Evolutionary conservation across 2,888 invertebrate genomes (phyloP), one percentile per base, ranked within the genome.

Genomic region (Pheosia tremula): DNA sequence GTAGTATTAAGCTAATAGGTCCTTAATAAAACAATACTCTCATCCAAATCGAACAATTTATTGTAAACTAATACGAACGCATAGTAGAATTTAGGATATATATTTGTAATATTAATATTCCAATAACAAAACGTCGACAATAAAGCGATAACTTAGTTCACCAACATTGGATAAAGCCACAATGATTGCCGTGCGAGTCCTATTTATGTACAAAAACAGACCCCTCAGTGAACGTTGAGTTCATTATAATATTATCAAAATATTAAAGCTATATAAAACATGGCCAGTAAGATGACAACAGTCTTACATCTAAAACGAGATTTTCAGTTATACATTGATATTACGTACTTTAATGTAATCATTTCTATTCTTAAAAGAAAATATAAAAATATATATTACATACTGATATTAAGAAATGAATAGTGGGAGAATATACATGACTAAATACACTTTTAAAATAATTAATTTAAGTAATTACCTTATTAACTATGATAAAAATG

Each of bases 61-160:
- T 90, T 92, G 88, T 88, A 89, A 92, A 93, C 89, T 92, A 90
- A 93, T 92, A 90, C 87, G 85, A 93, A 93, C 92, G 90, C 85
- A 92, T 89, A 89, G 90, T 93, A 93, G 87, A 93, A 91, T 93
- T 93, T 92, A 88, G 86, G 90, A 93, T 93, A 92, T 87, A 93
- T 91, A 90, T 90, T 91, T 88, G 84, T 89, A 89, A 90, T 91
- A 88, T 87, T 88, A 88, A 88, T 88, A 86, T 86, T 90, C 87
- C 81, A 78, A 89, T 91, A 92, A 92, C 92, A 91, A 84, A 93
- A 92, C 91, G 88, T 89, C 83, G 86, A 78, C 86, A 87, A 84
- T 86, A 87, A 92, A 92, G 92, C 91, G 81, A 82, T 90, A 91
- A 92, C 88, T 87, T 84, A 87, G 83, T 88, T 87, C 78, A 87